phyloP scores from a whole-genome alignment of 2,797 vertebrate genomes.

The Microtus agrestis region DNA sequence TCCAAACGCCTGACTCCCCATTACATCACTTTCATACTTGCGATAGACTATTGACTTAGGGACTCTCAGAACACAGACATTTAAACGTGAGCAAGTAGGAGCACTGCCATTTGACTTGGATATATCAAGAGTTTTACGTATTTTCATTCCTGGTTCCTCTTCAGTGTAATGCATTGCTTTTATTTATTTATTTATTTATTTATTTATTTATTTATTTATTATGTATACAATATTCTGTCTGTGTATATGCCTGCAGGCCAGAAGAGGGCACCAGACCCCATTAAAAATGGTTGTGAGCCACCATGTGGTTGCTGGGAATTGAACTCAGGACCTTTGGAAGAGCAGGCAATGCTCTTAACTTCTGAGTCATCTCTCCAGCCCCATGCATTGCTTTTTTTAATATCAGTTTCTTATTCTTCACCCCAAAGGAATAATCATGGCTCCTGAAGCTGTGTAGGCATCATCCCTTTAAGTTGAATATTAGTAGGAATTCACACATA shows the following conservation, averaged over 20 bases:
- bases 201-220: too few species aligned
- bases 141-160: background rate
- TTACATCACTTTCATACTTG: background rate
- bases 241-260: too few species aligned
- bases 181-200: too few species aligned
- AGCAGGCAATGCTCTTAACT: too few species aligned
- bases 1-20: background rate
- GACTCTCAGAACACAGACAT: background rate
- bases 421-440: background rate
- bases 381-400: too few species aligned
- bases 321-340: too few species aligned
- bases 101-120: background rate
- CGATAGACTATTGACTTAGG: background rate
- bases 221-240: too few species aligned
- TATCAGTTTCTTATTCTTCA: background rate
- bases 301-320: too few species aligned
- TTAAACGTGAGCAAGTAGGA: background rate
- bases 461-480: background rate
- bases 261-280: too few species aligned
- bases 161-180: background rate
- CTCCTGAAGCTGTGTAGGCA: background rate
- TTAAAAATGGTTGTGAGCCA: too few species aligned
- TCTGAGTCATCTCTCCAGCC: too few species aligned
- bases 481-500: slow-evolving; percentile 25
- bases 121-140: background rate